Evolutionary conservation across 2,113 vertebrate species (phyloP).

Genomic region (Sinosuthora webbiana): DNA sequence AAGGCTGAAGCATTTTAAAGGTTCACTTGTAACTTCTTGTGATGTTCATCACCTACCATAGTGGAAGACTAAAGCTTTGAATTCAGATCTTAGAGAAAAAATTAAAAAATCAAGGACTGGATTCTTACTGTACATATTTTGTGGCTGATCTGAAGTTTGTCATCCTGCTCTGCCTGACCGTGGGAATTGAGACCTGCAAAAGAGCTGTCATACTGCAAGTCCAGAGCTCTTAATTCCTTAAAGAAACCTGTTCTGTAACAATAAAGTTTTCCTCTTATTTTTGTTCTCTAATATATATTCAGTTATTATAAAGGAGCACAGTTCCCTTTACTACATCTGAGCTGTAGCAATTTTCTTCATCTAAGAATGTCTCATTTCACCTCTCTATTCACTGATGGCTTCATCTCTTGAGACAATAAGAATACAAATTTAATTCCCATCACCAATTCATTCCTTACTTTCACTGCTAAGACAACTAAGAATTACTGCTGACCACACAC

Average conservation of each 20-base stretch:
- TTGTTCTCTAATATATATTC: neutral
- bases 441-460: neutral
- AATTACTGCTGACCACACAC: neutral
- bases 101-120: neutral
- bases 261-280: neutral
- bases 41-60: neutral
- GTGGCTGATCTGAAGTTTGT: neutral
- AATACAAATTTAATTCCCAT: conserved; percentile 4
- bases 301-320: neutral
- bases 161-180: neutral
- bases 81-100: neutral
- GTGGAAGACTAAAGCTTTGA: neutral
- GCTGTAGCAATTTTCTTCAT: neutral
- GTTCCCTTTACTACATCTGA: neutral
- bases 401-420: neutral
- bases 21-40: neutral
- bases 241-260: neutral
- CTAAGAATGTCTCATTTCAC: neutral
- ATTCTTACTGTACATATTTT: neutral
- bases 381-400: neutral
- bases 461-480: neutral
- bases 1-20: neutral
- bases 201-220: neutral
- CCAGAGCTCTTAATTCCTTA: neutral
- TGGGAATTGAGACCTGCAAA: neutral